Conservation (phyloP, 2,888 invertebrate genomes). For the Drosophila yooni region DNA sequence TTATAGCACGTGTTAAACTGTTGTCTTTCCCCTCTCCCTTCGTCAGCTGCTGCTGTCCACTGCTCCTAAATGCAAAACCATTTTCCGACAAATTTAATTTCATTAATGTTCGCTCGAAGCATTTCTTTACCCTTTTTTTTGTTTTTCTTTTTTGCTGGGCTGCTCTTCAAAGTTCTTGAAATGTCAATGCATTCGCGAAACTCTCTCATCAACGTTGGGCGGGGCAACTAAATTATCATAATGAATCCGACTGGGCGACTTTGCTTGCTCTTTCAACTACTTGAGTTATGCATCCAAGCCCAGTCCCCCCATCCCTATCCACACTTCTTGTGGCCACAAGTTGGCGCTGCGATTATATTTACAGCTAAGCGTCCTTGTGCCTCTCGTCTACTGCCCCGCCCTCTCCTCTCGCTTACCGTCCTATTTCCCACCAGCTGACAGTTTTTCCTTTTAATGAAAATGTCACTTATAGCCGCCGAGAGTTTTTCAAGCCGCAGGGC, state of each 20-base stretch:
- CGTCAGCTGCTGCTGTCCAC: background rate
- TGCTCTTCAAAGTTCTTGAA: conserved; percentile 73
- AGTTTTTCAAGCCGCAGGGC: conserved; percentile 50
- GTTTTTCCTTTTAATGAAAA: conserved; percentile 74
- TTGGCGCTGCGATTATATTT: conserved; percentile 34
- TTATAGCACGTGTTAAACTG: conserved; percentile 53
- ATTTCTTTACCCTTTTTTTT: conserved; percentile 28
- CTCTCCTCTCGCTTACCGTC: background rate
- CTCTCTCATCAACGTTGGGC: conserved; percentile 28
- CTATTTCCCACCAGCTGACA: conserved; percentile 29
- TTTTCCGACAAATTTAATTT: conserved; percentile 76
- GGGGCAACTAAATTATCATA: conserved; percentile 77
- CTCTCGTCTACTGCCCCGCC: background rate
- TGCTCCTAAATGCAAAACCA: conserved; percentile 46
- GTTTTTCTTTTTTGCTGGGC: conserved; percentile 23
- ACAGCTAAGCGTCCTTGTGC: conserved; percentile 39
- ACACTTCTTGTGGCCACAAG: conserved; percentile 27
- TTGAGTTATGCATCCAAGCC: conserved; percentile 53
- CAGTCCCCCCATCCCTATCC: conserved; percentile 4
- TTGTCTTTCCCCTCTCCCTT: background rate
- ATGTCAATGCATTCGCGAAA: conserved; percentile 68
- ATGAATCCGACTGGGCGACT: conserved; percentile 74
- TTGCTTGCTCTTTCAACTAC: conserved; percentile 70
- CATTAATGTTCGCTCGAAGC: conserved; percentile 59
- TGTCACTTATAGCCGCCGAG: conserved; percentile 69